Evolutionary conservation across 2,797 vertebrate species (phyloP).

Genomic region (Capromys pilorides): DNA sequence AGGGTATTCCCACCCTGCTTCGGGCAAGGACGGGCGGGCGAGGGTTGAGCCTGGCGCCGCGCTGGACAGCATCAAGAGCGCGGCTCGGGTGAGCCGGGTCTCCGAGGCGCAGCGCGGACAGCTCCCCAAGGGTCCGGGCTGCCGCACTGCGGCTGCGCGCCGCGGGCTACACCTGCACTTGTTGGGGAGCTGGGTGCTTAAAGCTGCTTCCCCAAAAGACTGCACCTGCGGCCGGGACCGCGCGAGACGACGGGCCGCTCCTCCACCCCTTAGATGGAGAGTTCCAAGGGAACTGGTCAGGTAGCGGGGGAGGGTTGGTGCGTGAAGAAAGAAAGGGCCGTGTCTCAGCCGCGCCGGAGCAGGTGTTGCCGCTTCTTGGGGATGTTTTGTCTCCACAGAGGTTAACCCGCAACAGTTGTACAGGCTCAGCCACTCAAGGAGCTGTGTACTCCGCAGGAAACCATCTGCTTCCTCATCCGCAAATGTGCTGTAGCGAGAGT

Average conservation of each 20-base stretch:
- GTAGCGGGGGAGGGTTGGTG: neutral
- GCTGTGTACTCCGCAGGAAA: conserved; percentile 30
- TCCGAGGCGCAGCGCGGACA: rapidly evolving
- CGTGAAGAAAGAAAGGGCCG: neutral
- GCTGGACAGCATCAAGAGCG: neutral
- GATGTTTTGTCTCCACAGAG: conserved; percentile 19
- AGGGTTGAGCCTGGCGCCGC: neutral
- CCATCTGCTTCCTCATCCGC: neutral
- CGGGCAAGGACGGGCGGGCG: neutral
- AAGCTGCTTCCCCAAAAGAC: rapidly evolving
- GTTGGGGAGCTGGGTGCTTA: neutral
- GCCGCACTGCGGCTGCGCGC: neutral
- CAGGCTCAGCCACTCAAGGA: neutral
- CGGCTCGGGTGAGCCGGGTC: neutral
- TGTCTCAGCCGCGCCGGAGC: neutral
- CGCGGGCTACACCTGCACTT: neutral
- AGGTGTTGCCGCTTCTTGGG: neutral
- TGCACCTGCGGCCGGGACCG: neutral
- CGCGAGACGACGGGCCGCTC: neutral
- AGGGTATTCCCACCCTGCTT: neutral
- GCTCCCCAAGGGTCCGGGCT: neutral
- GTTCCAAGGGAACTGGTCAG: neutral
- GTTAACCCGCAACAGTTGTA: neutral
- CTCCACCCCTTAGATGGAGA: neutral
- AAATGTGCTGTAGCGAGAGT: neutral